phyloP scores from a whole-genome alignment of 2,113 vertebrate genomes.

The Accipiter cooperii region DNA sequence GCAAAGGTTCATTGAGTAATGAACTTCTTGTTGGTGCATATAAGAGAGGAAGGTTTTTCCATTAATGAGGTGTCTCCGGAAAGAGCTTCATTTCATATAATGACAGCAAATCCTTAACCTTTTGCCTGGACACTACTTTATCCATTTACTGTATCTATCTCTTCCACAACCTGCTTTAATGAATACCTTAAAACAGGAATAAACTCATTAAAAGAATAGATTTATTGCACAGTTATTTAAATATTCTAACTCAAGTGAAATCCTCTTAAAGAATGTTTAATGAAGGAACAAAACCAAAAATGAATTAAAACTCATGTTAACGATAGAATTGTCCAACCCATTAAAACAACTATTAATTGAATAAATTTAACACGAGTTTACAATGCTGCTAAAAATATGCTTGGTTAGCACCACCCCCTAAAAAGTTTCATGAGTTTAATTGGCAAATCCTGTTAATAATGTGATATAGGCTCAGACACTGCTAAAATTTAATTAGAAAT shows the following conservation, averaged over 20 bases:
- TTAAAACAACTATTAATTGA: slow-evolving; percentile 58
- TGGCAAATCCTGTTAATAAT: slow-evolving; percentile 13
- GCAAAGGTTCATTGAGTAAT: slow-evolving; percentile 50
- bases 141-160: slow-evolving; percentile 48
- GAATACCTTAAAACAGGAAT: slow-evolving; percentile 69
- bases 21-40: slow-evolving; percentile 56
- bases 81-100: slow-evolving; percentile 51
- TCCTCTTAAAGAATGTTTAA: slow-evolving; percentile 71
- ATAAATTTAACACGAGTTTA: slow-evolving; percentile 54
- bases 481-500: slow-evolving; percentile 8
- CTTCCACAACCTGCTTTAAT: slow-evolving; percentile 63
- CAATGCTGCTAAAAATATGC: slow-evolving; percentile 48
- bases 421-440: neutral
- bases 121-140: slow-evolving; percentile 59
- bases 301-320: slow-evolving; percentile 35
- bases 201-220: slow-evolving; percentile 72
- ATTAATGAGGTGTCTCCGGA: slow-evolving; percentile 60
- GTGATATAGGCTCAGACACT: neutral
- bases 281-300: slow-evolving; percentile 51
- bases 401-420: neutral
- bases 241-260: slow-evolving; percentile 63
- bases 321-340: slow-evolving; percentile 32
- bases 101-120: slow-evolving; percentile 67
- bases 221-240: slow-evolving; percentile 63
- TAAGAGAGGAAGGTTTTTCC: slow-evolving; percentile 44